phyloP scores from a whole-genome alignment of 2,888 invertebrate genomes.

The Ctena decussata region DNA sequence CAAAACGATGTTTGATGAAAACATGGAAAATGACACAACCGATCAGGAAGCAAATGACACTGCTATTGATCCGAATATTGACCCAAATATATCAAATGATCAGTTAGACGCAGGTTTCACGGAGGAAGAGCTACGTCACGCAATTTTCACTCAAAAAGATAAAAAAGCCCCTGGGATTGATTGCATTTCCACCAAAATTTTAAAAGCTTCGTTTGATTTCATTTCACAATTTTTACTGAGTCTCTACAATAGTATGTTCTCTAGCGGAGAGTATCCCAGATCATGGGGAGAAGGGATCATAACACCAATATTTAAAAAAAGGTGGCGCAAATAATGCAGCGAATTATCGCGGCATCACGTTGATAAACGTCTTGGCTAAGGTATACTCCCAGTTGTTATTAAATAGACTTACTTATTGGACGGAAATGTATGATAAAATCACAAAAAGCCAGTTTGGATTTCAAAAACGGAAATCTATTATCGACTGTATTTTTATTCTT shows the following conservation, averaged over 20 bases:
- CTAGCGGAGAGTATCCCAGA: conserved; percentile 20
- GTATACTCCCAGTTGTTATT: not conserved
- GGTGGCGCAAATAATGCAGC: not conserved
- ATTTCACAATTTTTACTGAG: conserved; percentile 17
- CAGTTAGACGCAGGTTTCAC: not conserved
- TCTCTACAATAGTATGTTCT: conserved; percentile 25
- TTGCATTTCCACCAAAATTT: not conserved
- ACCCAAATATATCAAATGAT: not conserved
- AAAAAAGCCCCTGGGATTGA: not conserved
- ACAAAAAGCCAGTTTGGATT: not conserved
- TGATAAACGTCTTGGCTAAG: not conserved
- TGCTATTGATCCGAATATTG: not conserved
- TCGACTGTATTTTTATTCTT: not conserved
- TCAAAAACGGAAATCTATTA: not conserved
- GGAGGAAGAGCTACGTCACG: not conserved
- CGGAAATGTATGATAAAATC: not conserved
- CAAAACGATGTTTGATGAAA: not conserved
- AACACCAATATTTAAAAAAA: no score
- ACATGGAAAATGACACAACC: not conserved
- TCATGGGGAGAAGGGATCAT: no score
- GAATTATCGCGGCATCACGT: not conserved
- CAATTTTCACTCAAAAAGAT: not conserved
- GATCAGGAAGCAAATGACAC: not conserved
- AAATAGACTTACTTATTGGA: not conserved
- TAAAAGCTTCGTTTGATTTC: not conserved